Evolutionary conservation across 2,797 vertebrate species (phyloP).

Genomic region (Hippopotamyrus pictus): DNA sequence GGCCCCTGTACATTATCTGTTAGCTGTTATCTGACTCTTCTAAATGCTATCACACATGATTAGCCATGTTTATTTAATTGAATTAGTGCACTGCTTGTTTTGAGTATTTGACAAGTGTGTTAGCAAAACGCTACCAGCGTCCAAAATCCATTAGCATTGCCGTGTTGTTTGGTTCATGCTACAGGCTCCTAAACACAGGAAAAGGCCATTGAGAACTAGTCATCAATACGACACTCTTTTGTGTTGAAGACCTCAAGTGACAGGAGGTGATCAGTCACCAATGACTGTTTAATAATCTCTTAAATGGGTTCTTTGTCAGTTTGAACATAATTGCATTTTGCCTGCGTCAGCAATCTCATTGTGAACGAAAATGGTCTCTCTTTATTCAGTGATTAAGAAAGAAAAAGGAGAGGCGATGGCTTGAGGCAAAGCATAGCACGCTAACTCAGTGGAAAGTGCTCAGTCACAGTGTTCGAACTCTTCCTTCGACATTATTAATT

Average conservation of each 20-base stretch:
- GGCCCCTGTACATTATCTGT: neutral
- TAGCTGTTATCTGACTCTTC: neutral
- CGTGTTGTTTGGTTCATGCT: neutral
- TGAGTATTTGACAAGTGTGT: neutral
- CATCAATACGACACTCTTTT: neutral
- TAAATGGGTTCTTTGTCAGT: neutral
- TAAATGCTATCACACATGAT: neutral
- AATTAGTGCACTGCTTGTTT: neutral
- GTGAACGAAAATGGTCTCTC: neutral
- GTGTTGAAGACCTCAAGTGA: neutral
- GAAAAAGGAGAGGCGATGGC: neutral
- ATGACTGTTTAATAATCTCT: neutral
- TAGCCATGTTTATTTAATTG: neutral
- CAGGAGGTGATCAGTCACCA: neutral
- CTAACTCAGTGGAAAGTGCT: neutral
- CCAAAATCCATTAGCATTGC: neutral
- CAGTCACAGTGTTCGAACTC: neutral
- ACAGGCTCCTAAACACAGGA: neutral
- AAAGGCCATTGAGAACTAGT: neutral
- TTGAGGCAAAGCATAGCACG: neutral
- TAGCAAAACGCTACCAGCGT: neutral
- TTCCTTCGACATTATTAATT: neutral
- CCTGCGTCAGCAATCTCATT: neutral
- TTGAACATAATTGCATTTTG: neutral
- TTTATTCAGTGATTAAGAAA: neutral